Evolutionary conservation across 2,797 vertebrate genomes (phyloP).

Genomic region (Hephaestus fuliginosus): DNA sequence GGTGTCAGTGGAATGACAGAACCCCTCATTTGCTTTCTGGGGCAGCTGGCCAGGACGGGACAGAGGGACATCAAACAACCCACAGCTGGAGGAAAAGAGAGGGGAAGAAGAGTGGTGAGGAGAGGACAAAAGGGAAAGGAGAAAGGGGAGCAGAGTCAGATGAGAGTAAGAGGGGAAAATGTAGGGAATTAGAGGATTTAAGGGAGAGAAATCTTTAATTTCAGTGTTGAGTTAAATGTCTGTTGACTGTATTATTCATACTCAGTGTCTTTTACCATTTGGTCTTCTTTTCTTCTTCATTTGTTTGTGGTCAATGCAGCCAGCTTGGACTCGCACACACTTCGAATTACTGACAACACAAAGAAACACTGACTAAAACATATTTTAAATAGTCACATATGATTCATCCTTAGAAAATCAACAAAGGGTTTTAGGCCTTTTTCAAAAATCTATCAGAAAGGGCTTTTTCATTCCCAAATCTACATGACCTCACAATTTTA

Average conservation of each 20-base stretch:
- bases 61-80: conserved; percentile 73
- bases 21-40: conserved; percentile 80
- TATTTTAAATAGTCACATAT: conserved; percentile 52
- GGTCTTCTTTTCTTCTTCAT: conserved; percentile 14
- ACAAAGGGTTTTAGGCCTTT: not conserved
- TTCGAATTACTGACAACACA: conserved; percentile 13
- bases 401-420: conserved; percentile 20
- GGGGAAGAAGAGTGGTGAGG: conserved; percentile 26
- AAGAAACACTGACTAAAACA: conserved; percentile 28
- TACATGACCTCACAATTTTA: conserved; percentile 55
- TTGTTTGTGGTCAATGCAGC: conserved; percentile 16
- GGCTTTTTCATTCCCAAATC: conserved; percentile 38
- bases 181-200: not conserved
- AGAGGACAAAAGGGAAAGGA: conserved; percentile 27
- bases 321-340: not conserved
- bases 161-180: not conserved
- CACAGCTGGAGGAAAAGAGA: conserved; percentile 66
- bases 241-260: conserved; percentile 27
- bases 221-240: conserved; percentile 15
- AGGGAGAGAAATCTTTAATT: conserved; percentile 8
- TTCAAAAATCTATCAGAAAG: conserved; percentile 11
- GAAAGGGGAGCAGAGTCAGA: not conserved
- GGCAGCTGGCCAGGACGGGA: conserved; percentile 68
- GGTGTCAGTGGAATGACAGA: conserved; percentile 79
- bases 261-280: conserved; percentile 26